Evolutionary conservation across 2,797 vertebrate genomes (phyloP), one percentile per base, ranked within the genome.

Genomic region (Botia kubotai): DNA sequence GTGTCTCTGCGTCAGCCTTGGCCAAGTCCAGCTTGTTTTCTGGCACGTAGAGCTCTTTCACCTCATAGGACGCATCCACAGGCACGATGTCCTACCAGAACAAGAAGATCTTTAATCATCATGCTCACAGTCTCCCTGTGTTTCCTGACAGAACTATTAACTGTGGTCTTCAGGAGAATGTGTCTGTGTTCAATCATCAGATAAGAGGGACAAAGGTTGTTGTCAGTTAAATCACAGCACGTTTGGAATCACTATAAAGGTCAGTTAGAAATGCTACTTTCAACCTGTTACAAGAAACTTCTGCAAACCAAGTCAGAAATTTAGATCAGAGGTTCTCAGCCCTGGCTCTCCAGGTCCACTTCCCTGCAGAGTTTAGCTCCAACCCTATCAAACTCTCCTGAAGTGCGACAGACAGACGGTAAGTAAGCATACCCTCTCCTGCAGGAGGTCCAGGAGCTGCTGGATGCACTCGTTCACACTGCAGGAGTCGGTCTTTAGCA

Each of bases 21-120:
- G 96, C 96, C 90, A 98, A 90, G 86, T 98, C 95, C 77, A 99
- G 92, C 82, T 98, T 98, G 88, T 99, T 99, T 92, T 99, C 98
- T 17, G 96, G 96, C 63, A 98, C 96, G 6, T 98, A 99, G 57
- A 99, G 91, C 86, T 99, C 98, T 86, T 98, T 99, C 23, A 99
- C 96, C 77, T 99, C 98, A 0, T 98, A 97, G 23, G 96, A 97
- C 0, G 96, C 96, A 84, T 99, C 97, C 57, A 98, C 95, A 33
- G 98, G 98, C 78, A 99, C 97, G 26, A 99, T 99, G 84, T 98
- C 98, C 98, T 99, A 78, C 62, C 82, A 57, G 13, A 75, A 1
- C 13, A 39, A 12, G 3, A 52, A 63, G 6, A 52, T 33, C 33
- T 33, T 33, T 5, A 33, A 33, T 33, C 33, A 33, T 33, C 33